Percentiles rank a stretch among this genome's conserved stretches.
Conservation (phyloP, 1,140 invertebrate genomes). For the Eupristina koningsbergeri region DNA sequence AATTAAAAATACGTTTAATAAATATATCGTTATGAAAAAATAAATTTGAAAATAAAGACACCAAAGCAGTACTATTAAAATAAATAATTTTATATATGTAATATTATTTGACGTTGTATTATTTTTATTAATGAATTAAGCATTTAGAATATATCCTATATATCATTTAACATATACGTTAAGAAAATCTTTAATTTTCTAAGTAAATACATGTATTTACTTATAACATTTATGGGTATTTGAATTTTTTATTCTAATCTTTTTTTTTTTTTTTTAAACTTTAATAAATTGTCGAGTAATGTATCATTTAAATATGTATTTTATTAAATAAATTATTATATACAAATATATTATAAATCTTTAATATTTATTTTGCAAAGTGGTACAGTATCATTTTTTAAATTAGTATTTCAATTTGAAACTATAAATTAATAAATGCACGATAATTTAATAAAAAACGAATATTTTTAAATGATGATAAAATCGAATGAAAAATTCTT, state of each 20-base stretch:
- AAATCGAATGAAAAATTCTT: background rate
- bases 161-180: background rate
- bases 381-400: too few relatives aligned
- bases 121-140: slow-evolving; percentile 8
- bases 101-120: slow-evolving; percentile 11
- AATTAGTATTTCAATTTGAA: too few relatives aligned
- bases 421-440: too few relatives aligned
- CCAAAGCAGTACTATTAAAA: slow-evolving; percentile 46
- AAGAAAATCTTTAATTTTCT: background rate
- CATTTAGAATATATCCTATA: background rate
- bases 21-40: background rate
- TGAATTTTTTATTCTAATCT: too few relatives aligned
- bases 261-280: too few relatives aligned
- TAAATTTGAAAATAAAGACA: slow-evolving; percentile 34
- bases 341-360: too few relatives aligned
- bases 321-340: too few relatives aligned
- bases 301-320: too few relatives aligned
- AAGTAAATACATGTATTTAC: too few relatives aligned
- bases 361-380: too few relatives aligned
- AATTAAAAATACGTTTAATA: slow-evolving; percentile 7
- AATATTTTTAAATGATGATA: background rate
- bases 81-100: slow-evolving; percentile 20
- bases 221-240: too few relatives aligned
- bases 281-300: too few relatives aligned
- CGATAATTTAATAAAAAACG: background rate